Evolutionary conservation across 1,140 invertebrate species (phyloP).

Genomic region (Melipona quadrifasciata): DNA sequence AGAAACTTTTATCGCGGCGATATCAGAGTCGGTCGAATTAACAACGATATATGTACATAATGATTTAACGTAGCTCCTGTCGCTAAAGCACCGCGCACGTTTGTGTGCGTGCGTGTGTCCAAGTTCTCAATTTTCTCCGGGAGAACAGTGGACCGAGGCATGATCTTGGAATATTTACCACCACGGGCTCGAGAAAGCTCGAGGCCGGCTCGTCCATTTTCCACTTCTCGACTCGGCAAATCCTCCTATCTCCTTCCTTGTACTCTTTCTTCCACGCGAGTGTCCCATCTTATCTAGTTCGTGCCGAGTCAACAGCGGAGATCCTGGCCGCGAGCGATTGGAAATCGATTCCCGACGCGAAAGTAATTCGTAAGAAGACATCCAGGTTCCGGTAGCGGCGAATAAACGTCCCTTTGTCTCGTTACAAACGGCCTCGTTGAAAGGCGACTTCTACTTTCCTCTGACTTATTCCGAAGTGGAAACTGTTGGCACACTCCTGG

Average conservation of each 20-base stretch:
- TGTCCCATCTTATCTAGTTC: conserved; percentile 37
- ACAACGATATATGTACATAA: not conserved
- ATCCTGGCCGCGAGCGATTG: conserved; percentile 59
- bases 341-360: conserved; percentile 64
- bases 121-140: not conserved
- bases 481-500: conserved; percentile 22
- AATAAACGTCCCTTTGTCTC: conserved; percentile 49
- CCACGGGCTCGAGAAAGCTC: not conserved
- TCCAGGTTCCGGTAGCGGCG: conserved; percentile 20
- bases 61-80: conserved; percentile 8
- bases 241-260: not conserved
- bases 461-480: conserved; percentile 23
- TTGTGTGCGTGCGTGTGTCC: not conserved
- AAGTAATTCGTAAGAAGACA: conserved; percentile 50
- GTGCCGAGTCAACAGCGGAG: conserved; percentile 43
- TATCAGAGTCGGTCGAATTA: not conserved
- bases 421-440: conserved; percentile 29
- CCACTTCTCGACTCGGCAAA: conserved; percentile 27
- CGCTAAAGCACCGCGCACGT: not conserved
- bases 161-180: conserved; percentile 36
- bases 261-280: not conserved
- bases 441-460: conserved; percentile 8
- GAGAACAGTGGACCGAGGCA: not conserved
- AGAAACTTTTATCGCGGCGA: conserved; percentile 20
- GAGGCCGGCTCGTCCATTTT: conserved; percentile 34